Evolutionary conservation across 2,888 invertebrate species (phyloP).

Genomic region (Octonoba sinensis): DNA sequence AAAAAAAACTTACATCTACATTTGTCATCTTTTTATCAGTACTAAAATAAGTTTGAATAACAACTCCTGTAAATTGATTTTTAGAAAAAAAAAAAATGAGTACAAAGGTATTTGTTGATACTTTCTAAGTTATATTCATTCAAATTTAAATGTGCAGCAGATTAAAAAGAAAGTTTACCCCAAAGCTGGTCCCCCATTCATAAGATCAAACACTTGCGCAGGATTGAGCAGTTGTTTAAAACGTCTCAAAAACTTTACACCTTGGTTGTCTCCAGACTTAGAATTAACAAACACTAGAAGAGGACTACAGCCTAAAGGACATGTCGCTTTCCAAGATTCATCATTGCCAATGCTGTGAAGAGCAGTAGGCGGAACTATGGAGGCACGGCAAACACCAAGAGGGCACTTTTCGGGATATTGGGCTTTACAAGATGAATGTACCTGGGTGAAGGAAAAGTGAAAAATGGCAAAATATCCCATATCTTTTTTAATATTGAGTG

Average conservation of each 20-base stretch:
- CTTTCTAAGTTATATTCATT: no score
- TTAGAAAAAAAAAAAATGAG: no score
- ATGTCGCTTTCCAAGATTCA: conserved; percentile 90
- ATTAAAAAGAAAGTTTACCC: conserved; percentile 75
- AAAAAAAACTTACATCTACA: no score
- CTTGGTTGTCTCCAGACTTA: conserved; percentile 98
- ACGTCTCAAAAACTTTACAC: conserved; percentile 92
- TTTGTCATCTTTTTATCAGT: no score
- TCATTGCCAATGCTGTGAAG: conserved; percentile 88
- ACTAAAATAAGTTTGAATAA: no score
- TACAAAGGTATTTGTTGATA: no score
- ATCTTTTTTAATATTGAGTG: neutral
- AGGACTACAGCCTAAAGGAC: conserved; percentile 80
- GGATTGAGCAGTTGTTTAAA: conserved; percentile 96
- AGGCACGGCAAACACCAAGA: conserved; percentile 86
- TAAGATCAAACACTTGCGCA: conserved; percentile 97
- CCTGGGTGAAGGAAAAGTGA: conserved; percentile 70
- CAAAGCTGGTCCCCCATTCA: conserved; percentile 85
- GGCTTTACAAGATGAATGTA: conserved; percentile 92
- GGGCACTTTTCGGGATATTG: conserved; percentile 84
- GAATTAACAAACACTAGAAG: conserved; percentile 97
- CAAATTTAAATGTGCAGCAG: no score
- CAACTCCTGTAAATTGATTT: no score
- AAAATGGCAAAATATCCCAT: no score
- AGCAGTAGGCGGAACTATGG: conserved; percentile 93